These are phyloP conservation scores for Oreotrochilus melanogaster DNA, from an alignment of 2,113 vertebrate species.

Conservation along the genomic window DNA sequence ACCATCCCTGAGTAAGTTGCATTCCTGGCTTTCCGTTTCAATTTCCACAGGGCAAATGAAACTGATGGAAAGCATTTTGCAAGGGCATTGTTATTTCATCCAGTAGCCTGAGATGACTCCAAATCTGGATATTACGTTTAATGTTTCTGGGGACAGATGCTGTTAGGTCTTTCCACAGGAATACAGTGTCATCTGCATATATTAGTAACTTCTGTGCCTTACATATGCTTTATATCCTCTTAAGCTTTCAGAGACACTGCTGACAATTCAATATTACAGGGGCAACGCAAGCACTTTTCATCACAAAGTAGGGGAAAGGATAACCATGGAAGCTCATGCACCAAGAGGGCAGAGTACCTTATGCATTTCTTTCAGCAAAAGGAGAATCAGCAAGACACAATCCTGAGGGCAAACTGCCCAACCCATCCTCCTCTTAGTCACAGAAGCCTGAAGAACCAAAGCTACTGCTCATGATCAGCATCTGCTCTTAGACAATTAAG, in stretches of 20 bases:
- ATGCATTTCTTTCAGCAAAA: neutral
- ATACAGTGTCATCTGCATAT: slow-evolving; percentile 18
- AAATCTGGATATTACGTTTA: slow-evolving; percentile 54
- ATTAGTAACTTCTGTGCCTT: slow-evolving; percentile 36
- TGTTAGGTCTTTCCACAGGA: slow-evolving; percentile 24
- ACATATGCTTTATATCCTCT: neutral
- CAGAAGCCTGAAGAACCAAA: neutral
- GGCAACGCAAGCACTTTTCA: neutral
- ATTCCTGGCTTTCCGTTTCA: slow-evolving; percentile 47
- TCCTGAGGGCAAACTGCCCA: neutral
- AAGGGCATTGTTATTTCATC: slow-evolving; percentile 32
- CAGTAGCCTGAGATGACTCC: slow-evolving; percentile 46
- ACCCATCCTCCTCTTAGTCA: neutral
- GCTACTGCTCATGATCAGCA: neutral
- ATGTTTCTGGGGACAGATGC: slow-evolving; percentile 53
- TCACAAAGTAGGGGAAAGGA: neutral
- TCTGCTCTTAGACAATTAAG: neutral
- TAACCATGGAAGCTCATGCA: neutral
- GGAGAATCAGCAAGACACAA: neutral
- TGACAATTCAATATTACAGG: neutral
- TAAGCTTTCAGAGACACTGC: neutral
- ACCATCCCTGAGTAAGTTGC: neutral
- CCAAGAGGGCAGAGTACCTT: neutral
- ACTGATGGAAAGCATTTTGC: slow-evolving; percentile 40
- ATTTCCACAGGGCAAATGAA: slow-evolving; percentile 47